These are phyloP conservation scores for Aythya baeri DNA, from an alignment of 2,113 vertebrate genomes.

Conservation along the genomic window DNA sequence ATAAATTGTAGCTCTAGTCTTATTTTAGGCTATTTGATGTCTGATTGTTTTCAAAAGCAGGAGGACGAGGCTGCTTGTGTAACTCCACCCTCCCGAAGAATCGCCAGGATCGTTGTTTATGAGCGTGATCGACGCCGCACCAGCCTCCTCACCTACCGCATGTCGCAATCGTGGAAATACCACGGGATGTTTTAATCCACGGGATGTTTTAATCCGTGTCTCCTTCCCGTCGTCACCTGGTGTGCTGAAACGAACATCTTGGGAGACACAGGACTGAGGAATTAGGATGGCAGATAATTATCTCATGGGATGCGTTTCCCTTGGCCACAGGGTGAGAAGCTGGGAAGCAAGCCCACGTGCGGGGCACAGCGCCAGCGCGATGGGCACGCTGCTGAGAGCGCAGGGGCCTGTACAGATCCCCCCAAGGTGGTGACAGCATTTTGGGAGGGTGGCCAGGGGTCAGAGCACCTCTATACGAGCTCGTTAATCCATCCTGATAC, in stretches of 20 bases:
- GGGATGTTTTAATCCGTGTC: not conserved
- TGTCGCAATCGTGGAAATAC: not conserved
- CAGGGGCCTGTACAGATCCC: not conserved
- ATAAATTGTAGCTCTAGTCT: not conserved
- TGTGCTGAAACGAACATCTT: not conserved
- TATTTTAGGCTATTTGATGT: not conserved
- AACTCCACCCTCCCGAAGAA: not conserved
- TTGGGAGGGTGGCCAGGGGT: not conserved
- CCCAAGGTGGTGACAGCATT: not conserved
- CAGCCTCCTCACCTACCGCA: not conserved
- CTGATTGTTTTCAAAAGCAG: slow-evolving; percentile 2
- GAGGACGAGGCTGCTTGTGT: not conserved
- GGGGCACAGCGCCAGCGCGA: too few species aligned
- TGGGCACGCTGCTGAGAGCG: not conserved
- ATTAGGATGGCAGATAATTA: not conserved
- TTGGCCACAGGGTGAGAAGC: not conserved
- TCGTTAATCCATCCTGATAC: not conserved
- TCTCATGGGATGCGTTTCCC: not conserved
- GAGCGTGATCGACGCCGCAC: not conserved
- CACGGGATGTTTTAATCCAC: too few species aligned
- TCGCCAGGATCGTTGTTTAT: not conserved
- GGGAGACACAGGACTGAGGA: not conserved
- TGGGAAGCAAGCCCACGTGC: not conserved
- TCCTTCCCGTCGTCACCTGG: rapidly evolving
- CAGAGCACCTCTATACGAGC: not conserved